Base-by-base conservation (phyloP, 1,140 invertebrate genomes). In the Telenomus remus region DNA sequence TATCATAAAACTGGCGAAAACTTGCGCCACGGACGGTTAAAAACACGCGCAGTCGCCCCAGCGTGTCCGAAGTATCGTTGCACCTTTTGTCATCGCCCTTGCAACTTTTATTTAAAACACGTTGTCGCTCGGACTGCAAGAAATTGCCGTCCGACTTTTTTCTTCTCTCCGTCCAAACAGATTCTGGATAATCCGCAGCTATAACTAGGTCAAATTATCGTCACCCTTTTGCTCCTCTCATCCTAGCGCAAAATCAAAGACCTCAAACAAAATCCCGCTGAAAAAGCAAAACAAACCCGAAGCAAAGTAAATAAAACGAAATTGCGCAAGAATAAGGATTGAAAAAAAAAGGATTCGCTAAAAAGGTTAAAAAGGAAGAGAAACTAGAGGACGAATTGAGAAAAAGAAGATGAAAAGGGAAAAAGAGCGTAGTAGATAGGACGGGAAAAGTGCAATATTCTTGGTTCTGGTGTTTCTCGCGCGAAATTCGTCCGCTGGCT, bases 401-500 rank as follows among this genome's bases (percentile, higher is more conserved):
- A 46, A 51, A 61, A 63, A 60, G 16, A 42, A 48, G 46, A 44
- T 42, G 44, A 34, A 55, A 11, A 19, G 7, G 13, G n/a, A 44
- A 35, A 33, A 43, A 60, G 35, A 10, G 43, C 13, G 12, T 54
- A 9, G 13, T 51, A 27, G 42, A 37, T 60, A 46, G 56, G 50
- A 51, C 27, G 34, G n/a, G 35, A 68, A 57, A 68, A 55, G 61
- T 19, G 64, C 46, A 60, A 76, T 69, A 60, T 64, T 72, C 69
- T 64, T 59, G 15, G 15, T 39, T n/a, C 14, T 12, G 13, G 63
- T 55, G 8, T 56, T 49, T 54, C 42, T 66, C 68, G 71, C 72
- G 72, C 54, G 60, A 72, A 75, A 80, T 77, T 78, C 54, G 70
- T 71, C 76, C 73, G 75, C 69, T 76, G 64, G 56, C 69, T 47